phyloP scores from a whole-genome alignment of 2,797 vertebrate genomes.

The Catostomus latipinnis region DNA sequence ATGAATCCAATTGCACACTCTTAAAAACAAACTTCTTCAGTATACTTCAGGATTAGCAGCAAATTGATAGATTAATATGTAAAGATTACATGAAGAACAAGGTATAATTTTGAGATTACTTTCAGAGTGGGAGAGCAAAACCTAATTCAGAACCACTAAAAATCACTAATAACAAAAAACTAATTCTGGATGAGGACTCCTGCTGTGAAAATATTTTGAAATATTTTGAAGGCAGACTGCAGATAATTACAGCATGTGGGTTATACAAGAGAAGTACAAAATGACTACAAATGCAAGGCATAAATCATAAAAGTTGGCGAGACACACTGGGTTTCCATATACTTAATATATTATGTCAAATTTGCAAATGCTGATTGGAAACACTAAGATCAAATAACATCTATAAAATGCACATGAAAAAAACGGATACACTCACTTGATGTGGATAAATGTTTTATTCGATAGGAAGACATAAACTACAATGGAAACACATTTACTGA shows the following conservation, averaged over 20 bases:
- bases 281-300: neutral
- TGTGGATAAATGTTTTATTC: no score
- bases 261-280: neutral
- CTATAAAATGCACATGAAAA: no score
- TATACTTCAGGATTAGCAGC: slow-evolving; percentile 14
- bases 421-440: no score
- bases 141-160: slow-evolving; percentile 19
- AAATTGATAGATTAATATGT: slow-evolving; percentile 32
- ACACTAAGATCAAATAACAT: no score
- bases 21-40: slow-evolving; percentile 19
- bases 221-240: slow-evolving; percentile 11
- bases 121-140: slow-evolving; percentile 7
- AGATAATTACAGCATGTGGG: slow-evolving; percentile 28
- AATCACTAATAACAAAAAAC: slow-evolving; percentile 18
- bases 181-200: slow-evolving; percentile 26
- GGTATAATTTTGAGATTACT: neutral
- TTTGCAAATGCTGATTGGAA: no score
- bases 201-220: slow-evolving; percentile 16
- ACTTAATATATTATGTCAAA: no score
- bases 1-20: slow-evolving; percentile 15
- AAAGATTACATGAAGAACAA: slow-evolving; percentile 9
- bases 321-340: no score
- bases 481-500: no score
- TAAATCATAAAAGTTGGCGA: slow-evolving; percentile 13
- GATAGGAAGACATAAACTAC: no score